Percentiles rank a stretch among this genome's conserved stretches.
phyloP scores from a whole-genome alignment of 2,888 invertebrate species.

The Smittia aterrima region DNA sequence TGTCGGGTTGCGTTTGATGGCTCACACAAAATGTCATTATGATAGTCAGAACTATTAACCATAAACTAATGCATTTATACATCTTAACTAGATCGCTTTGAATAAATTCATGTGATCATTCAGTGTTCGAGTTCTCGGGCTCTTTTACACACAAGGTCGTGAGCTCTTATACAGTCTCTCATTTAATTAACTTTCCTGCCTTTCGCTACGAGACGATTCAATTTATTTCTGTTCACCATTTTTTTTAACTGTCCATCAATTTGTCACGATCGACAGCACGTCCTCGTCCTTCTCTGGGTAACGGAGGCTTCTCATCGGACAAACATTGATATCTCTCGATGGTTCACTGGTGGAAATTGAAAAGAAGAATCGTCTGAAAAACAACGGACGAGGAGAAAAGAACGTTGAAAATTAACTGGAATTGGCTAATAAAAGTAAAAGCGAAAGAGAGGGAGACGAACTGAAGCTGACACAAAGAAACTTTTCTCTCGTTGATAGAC shows the following conservation, averaged over 20 bases:
- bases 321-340: neutral
- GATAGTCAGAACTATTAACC: slow-evolving; percentile 35
- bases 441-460: neutral
- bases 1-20: slow-evolving; percentile 14
- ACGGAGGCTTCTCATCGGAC: neutral
- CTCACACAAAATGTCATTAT: slow-evolving; percentile 37
- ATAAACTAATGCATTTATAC: slow-evolving; percentile 39
- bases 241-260: neutral
- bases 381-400: neutral
- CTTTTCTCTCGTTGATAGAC: neutral
- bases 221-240: neutral
- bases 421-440: neutral
- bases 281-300: neutral
- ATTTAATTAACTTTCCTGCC: neutral
- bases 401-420: slow-evolving; percentile 13
- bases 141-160: neutral
- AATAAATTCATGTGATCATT: slow-evolving; percentile 18
- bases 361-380: neutral
- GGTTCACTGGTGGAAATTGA: too few species aligned
- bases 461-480: slow-evolving; percentile 8
- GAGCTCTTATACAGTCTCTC: neutral
- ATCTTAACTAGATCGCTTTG: slow-evolving; percentile 22
- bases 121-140: neutral
- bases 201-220: neutral
- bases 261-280: neutral